phyloP scores from a whole-genome alignment of 2,888 invertebrate genomes.

The Drosophila cyrtoloma region DNA sequence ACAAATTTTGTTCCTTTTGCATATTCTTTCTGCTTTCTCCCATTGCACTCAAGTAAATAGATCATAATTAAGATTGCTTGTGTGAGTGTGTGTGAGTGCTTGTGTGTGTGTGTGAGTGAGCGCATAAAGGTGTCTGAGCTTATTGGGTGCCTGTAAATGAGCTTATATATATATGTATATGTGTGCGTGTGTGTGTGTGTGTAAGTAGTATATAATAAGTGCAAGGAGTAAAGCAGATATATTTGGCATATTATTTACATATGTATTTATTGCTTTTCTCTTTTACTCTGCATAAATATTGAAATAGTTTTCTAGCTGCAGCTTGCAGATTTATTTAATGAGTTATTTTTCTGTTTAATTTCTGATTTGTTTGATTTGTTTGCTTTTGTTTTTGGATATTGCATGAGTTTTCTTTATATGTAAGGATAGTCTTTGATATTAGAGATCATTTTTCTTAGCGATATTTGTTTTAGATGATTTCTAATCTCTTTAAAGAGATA shows the following conservation, averaged over 20 bases:
- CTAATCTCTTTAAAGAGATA: no score
- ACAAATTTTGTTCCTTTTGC: slow-evolving; percentile 39
- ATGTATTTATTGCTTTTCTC: background rate
- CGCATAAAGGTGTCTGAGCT: slow-evolving; percentile 42
- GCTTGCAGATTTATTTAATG: background rate
- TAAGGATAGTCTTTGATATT: no score
- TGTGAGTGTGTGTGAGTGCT: background rate
- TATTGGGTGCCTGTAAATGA: slow-evolving; percentile 41
- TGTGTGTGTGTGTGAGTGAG: slow-evolving; percentile 4
- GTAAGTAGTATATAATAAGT: slow-evolving; percentile 6
- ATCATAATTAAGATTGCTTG: slow-evolving; percentile 65
- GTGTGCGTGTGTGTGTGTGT: background rate
- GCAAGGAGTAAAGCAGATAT: slow-evolving; percentile 6
- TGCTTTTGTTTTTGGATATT: background rate
- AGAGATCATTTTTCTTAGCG: no score
- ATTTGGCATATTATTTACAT: background rate
- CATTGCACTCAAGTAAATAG: slow-evolving; percentile 41
- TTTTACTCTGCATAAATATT: background rate
- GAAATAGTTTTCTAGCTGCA: background rate
- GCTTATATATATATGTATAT: background rate
- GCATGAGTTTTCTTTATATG: background rate
- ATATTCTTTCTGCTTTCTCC: slow-evolving; percentile 53
- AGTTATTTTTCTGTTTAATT: background rate
- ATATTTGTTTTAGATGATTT: no score
- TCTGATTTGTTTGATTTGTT: background rate